phyloP scores from a whole-genome alignment of 2,797 vertebrate genomes.

The Cuculus canorus region DNA sequence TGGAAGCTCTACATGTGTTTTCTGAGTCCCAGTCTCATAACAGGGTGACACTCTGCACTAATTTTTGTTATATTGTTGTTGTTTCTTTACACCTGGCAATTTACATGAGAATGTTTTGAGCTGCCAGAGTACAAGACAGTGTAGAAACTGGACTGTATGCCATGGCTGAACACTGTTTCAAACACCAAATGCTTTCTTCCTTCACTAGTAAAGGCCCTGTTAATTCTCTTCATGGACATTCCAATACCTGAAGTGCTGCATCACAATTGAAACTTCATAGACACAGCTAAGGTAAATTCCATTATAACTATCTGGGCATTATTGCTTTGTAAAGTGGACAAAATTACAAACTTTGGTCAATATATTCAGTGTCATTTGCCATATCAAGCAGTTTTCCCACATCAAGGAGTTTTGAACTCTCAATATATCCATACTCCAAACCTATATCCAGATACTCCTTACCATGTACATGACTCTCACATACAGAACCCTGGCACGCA shows the following conservation, averaged over 20 bases:
- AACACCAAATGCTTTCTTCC: neutral
- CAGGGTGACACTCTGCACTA: neutral
- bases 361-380: neutral
- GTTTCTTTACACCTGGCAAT: conserved; percentile 8
- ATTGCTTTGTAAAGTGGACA: neutral
- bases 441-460: neutral
- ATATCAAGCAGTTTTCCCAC: neutral
- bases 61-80: neutral
- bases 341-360: neutral
- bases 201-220: conserved; percentile 9
- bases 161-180: neutral
- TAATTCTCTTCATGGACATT: conserved; percentile 50
- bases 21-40: neutral
- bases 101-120: conserved; percentile 31
- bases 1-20: neutral
- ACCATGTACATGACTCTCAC: neutral
- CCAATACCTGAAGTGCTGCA: neutral
- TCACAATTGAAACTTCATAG: neutral
- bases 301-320: neutral
- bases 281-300: conserved; percentile 50
- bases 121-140: neutral
- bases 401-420: neutral
- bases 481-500: neutral
- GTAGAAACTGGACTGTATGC: neutral
- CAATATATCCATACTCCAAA: neutral